Conservation (phyloP, 2,888 invertebrate genomes). For the Eueremaeus valkanovi region DNA sequence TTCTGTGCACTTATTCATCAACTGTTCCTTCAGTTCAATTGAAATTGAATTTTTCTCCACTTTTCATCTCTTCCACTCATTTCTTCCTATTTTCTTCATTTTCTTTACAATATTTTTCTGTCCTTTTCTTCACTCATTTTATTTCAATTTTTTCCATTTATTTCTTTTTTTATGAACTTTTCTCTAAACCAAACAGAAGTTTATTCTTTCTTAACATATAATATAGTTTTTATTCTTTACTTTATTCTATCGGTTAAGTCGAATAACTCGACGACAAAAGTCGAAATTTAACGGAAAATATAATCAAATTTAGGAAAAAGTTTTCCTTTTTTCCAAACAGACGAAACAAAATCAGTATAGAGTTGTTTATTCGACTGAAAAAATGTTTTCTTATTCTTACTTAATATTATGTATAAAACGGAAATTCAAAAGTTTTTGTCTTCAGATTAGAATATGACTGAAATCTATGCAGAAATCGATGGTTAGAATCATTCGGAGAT, state of each 20-base stretch:
- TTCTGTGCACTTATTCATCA: conserved; percentile 6
- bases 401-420: too few relatives aligned
- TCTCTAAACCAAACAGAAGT: background rate
- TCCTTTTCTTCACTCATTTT: background rate
- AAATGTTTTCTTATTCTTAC: background rate
- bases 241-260: background rate
- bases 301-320: background rate
- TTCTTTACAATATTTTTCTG: background rate
- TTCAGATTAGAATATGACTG: too few relatives aligned
- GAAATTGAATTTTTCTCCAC: background rate
- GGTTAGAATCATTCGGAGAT: too few relatives aligned
- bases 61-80: background rate
- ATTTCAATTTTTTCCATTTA: background rate
- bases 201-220: background rate
- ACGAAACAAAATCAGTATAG: background rate
- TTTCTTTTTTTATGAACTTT: background rate
- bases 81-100: background rate
- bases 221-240: background rate
- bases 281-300: background rate
- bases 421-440: too few relatives aligned
- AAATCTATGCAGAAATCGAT: too few relatives aligned
- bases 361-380: background rate
- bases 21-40: background rate
- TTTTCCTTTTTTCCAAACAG: background rate
- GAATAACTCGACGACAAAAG: background rate